phyloP scores from a whole-genome alignment of 2,888 invertebrate species.

The Hermaeophaga mercurialis region DNA sequence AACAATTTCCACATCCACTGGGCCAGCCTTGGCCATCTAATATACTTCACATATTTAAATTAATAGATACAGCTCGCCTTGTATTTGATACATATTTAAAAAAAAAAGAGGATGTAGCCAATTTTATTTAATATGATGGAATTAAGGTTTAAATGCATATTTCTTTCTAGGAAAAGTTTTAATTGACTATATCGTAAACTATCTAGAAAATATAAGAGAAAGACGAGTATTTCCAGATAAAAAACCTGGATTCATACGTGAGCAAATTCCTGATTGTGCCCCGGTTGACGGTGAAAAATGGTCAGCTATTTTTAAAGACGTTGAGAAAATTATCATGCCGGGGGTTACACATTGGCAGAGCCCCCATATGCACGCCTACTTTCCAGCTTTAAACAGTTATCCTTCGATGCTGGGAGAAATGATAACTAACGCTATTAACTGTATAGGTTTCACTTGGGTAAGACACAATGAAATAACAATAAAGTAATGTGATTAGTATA shows the following conservation, averaged over 20 bases:
- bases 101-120: no score
- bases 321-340: slow-evolving; percentile 95
- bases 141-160: no score
- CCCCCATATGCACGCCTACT: slow-evolving; percentile 98
- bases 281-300: slow-evolving; percentile 88
- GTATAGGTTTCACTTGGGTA: slow-evolving; percentile 97
- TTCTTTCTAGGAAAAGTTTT: slow-evolving; percentile 74
- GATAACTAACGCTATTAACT: slow-evolving; percentile 93
- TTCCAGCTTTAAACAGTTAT: slow-evolving; percentile 92
- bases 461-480: no score
- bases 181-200: slow-evolving; percentile 98
- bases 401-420: slow-evolving; percentile 95
- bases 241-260: slow-evolving; percentile 91
- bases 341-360: slow-evolving; percentile 98
- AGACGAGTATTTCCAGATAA: slow-evolving; percentile 92
- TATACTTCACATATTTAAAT: no score
- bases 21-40: no score
- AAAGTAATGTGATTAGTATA: no score
- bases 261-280: slow-evolving; percentile 83
- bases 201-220: slow-evolving; percentile 87
- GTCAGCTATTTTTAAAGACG: slow-evolving; percentile 90
- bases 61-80: no score
- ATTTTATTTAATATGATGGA: no score
- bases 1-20: no score
- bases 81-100: no score